These are phyloP conservation scores for Plebejus argus DNA, from an alignment of 2,888 invertebrate genomes.

Conservation along the genomic window DNA sequence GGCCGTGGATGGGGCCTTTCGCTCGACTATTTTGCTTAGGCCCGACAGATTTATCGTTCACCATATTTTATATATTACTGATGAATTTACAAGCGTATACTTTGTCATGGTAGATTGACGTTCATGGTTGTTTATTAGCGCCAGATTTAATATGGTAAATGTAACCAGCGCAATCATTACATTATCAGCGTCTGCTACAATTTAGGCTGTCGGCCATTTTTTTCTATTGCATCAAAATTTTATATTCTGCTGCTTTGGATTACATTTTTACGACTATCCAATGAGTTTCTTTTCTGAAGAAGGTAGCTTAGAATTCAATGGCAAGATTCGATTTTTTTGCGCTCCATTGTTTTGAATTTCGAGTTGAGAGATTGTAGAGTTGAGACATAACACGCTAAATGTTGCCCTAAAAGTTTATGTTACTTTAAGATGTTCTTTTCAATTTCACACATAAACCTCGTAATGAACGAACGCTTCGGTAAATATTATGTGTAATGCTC, in stretches of 20 bases:
- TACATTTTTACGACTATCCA: background rate
- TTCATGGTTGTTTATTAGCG: background rate
- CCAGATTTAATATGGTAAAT: background rate
- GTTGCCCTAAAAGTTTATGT: background rate
- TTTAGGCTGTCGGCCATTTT: background rate
- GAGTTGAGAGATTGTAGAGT: no score
- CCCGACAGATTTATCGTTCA: slow-evolving; percentile 62
- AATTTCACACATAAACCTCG: background rate
- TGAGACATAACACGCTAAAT: no score
- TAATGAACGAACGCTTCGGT: slow-evolving; percentile 30
- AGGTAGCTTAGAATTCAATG: no score
- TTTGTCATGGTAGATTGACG: slow-evolving; percentile 20
- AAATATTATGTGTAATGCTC: slow-evolving; percentile 59
- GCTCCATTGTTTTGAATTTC: no score
- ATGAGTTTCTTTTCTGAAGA: no score
- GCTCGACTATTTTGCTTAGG: slow-evolving; percentile 58
- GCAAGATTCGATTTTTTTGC: no score
- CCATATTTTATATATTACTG: slow-evolving; percentile 32
- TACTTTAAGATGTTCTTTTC: background rate
- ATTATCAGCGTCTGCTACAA: no score
- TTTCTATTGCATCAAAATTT: background rate
- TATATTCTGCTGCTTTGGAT: background rate
- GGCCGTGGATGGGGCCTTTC: slow-evolving; percentile 64
- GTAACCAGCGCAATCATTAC: background rate
- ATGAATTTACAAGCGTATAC: slow-evolving; percentile 23